Conservation (phyloP, 2,888 invertebrate genomes). For the Pseudanteris insignis region DNA sequence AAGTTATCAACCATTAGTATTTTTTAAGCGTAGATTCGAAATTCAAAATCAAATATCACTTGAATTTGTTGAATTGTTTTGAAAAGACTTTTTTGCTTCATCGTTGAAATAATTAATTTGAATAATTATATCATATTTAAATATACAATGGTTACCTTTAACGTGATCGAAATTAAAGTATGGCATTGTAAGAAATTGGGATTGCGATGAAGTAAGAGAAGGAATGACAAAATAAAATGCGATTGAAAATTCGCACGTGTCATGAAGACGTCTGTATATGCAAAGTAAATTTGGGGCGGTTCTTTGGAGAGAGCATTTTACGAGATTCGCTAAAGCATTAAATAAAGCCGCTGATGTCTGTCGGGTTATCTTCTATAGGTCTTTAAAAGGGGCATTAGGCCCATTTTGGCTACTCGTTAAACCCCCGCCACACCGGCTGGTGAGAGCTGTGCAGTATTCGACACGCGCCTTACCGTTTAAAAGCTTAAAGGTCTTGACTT, state of each 20-base stretch:
- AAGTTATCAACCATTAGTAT: no score
- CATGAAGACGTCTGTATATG: conserved; percentile 52
- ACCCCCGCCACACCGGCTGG: conserved; percentile 48
- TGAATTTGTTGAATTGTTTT: no score
- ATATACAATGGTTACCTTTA: background rate
- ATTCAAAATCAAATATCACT: no score
- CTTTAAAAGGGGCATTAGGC: conserved; percentile 62
- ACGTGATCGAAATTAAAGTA: no score
- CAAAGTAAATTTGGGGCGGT: conserved; percentile 49
- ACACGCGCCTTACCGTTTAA: conserved; percentile 65
- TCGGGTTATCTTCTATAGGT: conserved; percentile 56
- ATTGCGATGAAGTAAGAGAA: no score
- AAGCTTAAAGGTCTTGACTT: conserved; percentile 68
- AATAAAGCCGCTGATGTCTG: conserved; percentile 55
- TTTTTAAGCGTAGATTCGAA: no score
- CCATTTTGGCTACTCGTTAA: conserved; percentile 59
- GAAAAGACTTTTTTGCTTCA: no score
- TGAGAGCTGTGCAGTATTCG: conserved; percentile 63
- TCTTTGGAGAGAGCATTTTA: conserved; percentile 48
- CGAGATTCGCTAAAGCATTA: conserved; percentile 52
- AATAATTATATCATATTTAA: no score
- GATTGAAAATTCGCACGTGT: conserved; percentile 43
- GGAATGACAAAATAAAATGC: no score
- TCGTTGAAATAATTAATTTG: no score
- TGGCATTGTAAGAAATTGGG: no score